These are phyloP conservation scores for Andricus curvator DNA, from an alignment of 2,888 invertebrate species.

Conservation along the genomic window DNA sequence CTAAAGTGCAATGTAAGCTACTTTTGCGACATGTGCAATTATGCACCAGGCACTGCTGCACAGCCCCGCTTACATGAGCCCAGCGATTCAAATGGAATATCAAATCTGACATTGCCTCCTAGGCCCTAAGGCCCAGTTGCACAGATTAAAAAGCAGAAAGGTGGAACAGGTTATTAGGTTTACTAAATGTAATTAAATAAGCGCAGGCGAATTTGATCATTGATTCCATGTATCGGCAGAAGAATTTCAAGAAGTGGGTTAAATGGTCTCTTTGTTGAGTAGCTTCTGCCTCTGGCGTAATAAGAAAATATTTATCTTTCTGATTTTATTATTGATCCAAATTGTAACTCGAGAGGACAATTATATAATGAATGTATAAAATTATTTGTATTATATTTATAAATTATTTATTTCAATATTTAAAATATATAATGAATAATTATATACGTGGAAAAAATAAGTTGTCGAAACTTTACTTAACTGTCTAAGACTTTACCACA, in stretches of 20 bases:
- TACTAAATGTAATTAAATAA: not conserved
- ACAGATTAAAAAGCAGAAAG: not conserved
- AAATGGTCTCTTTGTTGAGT: not conserved
- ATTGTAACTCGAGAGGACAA: too few relatives aligned
- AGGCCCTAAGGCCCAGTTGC: not conserved
- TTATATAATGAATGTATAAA: too few relatives aligned
- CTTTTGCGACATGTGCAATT: conserved; percentile 8
- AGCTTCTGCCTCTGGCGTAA: not conserved
- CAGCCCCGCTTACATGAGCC: not conserved
- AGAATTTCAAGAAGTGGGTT: not conserved
- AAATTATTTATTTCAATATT: too few relatives aligned
- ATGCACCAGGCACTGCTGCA: not conserved
- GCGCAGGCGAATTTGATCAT: too few relatives aligned
- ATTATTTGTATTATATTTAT: too few relatives aligned
- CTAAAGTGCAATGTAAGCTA: conserved; percentile 5
- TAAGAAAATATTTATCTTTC: not conserved
- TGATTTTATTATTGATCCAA: too few relatives aligned
- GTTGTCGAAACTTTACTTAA: too few relatives aligned
- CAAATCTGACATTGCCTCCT: not conserved
- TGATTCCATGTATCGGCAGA: not conserved
- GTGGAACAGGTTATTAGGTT: not conserved
- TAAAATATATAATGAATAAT: too few relatives aligned
- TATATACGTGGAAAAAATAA: too few relatives aligned
- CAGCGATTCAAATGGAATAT: not conserved
- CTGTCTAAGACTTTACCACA: too few relatives aligned